A percentile compares a stretch with the other conserved stretches of the same genome.
Conservation (phyloP, 2,888 invertebrate genomes). For the Agonopterix arenella region DNA sequence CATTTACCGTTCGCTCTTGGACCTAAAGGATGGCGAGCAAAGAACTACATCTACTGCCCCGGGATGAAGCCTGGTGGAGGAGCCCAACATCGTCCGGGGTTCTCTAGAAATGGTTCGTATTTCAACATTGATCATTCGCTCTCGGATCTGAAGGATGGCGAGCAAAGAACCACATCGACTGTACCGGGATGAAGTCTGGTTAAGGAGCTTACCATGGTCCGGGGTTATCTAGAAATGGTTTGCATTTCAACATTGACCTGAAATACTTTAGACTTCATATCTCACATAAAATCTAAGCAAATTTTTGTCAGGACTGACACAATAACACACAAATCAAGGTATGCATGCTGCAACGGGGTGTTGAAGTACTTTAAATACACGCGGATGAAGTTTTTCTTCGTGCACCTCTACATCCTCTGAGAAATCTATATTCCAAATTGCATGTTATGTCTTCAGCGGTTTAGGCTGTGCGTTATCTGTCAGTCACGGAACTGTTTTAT, state of each 20-base stretch:
- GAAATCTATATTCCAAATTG: too few relatives aligned
- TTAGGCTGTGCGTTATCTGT: too few relatives aligned
- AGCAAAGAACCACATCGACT: constrained; percentile 55
- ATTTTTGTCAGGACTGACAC: too few relatives aligned
- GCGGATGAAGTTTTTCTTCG: too few relatives aligned
- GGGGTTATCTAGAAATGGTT: constrained; percentile 50
- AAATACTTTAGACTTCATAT: too few relatives aligned
- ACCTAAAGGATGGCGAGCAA: constrained; percentile 57
- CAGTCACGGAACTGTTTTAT: too few relatives aligned
- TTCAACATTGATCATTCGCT: constrained; percentile 14
- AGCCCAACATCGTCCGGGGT: constrained; percentile 41
- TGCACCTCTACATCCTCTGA: too few relatives aligned
- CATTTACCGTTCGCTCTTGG: constrained; percentile 18
- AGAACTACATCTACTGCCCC: constrained; percentile 58
- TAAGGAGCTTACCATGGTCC: constrained; percentile 57
- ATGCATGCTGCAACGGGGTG: too few relatives aligned
- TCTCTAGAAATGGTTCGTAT: constrained; percentile 51
- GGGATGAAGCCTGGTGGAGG: constrained; percentile 60
- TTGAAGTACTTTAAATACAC: too few relatives aligned
- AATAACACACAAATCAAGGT: too few relatives aligned
- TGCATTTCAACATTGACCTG: background rate
- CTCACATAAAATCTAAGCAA: too few relatives aligned
- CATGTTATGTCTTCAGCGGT: too few relatives aligned
- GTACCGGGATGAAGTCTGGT: constrained; percentile 55
- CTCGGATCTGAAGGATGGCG: constrained; percentile 56